Evolutionary conservation across 2,113 vertebrate genomes (phyloP), one percentile per base, ranked within the genome.

Genomic region (Sisor rabdophorus): DNA sequence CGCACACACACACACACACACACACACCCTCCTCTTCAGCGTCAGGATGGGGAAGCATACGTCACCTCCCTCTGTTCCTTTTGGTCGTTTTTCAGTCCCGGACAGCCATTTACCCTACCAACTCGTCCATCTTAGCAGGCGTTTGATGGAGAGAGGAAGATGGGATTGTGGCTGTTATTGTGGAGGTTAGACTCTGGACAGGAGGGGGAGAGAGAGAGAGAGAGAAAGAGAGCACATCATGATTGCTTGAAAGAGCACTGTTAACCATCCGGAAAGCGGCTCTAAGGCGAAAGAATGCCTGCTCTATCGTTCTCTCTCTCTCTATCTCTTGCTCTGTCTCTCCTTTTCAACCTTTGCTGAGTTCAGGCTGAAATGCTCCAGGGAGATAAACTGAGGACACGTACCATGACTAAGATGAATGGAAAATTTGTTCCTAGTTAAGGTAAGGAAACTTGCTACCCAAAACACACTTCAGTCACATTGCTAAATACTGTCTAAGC

Each of bases 41-140:
- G 15, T 72, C 59, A 63, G 67, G 69, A 69, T 28, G 73, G 61
- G 52, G 68, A 76, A 32, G 60, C 10, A 61, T 79, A 56, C 73
- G 70, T 79, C 77, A 79, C 77, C 69, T 71, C 53, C 60, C 61
- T 65, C 32, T 44, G 20, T 40, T 72, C 19, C 17, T 44, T 54
- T 72, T 52, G 40, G 59, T 56, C 69, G 54, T 64, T 40, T 73
- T 61, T 76, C 70, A 64, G 73, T 78, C 82, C 74, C 36, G 79
- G 79, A 78, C 74, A 79, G 77, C 77, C 77, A 79, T 77, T 79
- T 70, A 81, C 79, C 8, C 40, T 64, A 76, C 70, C 36, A 59
- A 60, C 74, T 79, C 30, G 44, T 76, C 68, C 72, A 79, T 79
- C 73, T 76, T 72, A 32, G 76, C 36, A 9, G 16, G n/a, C 58